Evolutionary conservation across 1,140 invertebrate genomes (phyloP).

Genomic region (Mycetomoellerius zeteki): DNA sequence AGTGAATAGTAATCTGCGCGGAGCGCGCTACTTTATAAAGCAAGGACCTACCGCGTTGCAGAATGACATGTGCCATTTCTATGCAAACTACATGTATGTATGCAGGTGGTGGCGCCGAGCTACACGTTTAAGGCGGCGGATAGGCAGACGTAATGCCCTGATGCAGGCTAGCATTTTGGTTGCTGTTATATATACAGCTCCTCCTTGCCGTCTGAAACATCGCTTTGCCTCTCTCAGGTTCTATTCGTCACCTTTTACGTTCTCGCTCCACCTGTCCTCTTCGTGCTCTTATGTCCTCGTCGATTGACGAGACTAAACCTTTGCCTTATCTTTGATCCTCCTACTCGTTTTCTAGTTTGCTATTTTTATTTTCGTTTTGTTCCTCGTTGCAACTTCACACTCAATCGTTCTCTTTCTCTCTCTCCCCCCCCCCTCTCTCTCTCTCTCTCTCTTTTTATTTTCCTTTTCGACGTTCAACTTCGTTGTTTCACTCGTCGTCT

Average conservation of each 20-base stretch:
- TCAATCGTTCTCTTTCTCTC: constrained; percentile 1
- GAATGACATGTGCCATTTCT: constrained; percentile 72
- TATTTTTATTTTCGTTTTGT: constrained; percentile 6
- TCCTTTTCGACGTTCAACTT: neutral
- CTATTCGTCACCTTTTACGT: neutral
- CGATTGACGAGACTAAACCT: constrained; percentile 21
- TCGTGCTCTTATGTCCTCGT: neutral
- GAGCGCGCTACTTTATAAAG: constrained; percentile 64
- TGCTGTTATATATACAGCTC: constrained; percentile 51
- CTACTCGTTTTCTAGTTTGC: neutral
- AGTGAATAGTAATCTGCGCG: constrained; percentile 59
- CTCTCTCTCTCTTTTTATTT: neutral
- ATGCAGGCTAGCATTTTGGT: constrained; percentile 69
- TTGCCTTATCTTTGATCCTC: constrained; percentile 10
- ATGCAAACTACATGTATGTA: constrained; percentile 78
- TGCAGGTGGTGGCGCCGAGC: constrained; percentile 69
- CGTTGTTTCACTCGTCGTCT: neutral
- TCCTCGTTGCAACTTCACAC: neutral
- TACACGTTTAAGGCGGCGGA: constrained; percentile 78
- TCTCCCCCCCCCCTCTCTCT: neutral
- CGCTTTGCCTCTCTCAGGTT: neutral
- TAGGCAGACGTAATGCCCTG: constrained; percentile 74
- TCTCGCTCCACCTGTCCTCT: neutral
- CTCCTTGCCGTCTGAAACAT: constrained; percentile 5
- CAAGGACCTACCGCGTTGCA: constrained; percentile 56